Evolutionary conservation across 2,888 invertebrate species (phyloP).

Genomic region (Taenaris catops): DNA sequence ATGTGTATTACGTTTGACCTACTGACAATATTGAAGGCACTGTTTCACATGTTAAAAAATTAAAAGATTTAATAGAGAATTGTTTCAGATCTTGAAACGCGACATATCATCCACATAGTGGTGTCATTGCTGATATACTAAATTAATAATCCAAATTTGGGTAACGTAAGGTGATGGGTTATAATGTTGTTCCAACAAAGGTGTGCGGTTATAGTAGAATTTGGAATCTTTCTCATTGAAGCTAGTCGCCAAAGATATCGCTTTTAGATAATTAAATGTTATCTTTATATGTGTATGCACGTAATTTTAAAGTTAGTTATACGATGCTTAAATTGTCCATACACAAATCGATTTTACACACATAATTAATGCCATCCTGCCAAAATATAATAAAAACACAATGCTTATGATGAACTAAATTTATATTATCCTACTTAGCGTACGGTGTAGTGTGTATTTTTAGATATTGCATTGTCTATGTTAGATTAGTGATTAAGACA

Average conservation of each 20-base stretch:
- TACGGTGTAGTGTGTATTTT: slow-evolving; percentile 74
- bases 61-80: slow-evolving; percentile 71
- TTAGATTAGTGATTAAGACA: slow-evolving; percentile 74
- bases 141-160: slow-evolving; percentile 44
- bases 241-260: slow-evolving; percentile 71
- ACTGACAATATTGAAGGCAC: slow-evolving; percentile 66
- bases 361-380: slow-evolving; percentile 70
- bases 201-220: slow-evolving; percentile 36
- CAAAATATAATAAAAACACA: slow-evolving; percentile 65
- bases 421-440: slow-evolving; percentile 72
- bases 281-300: slow-evolving; percentile 66
- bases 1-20: slow-evolving; percentile 53
- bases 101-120: slow-evolving; percentile 75
- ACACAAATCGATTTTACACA: slow-evolving; percentile 73
- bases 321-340: slow-evolving; percentile 75
- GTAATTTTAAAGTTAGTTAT: slow-evolving; percentile 69
- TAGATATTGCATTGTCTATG: slow-evolving; percentile 77
- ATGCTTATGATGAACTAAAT: slow-evolving; percentile 75
- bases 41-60: slow-evolving; percentile 61
- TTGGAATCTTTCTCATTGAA: slow-evolving; percentile 77
- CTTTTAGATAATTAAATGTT: slow-evolving; percentile 72
- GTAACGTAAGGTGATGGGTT: slow-evolving; percentile 31
- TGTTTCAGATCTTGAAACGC: slow-evolving; percentile 50
- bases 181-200: slow-evolving; percentile 17
- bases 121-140: slow-evolving; percentile 51